Conservation (phyloP, 2,888 invertebrate genomes). For the Clepsis dumicolana region DNA sequence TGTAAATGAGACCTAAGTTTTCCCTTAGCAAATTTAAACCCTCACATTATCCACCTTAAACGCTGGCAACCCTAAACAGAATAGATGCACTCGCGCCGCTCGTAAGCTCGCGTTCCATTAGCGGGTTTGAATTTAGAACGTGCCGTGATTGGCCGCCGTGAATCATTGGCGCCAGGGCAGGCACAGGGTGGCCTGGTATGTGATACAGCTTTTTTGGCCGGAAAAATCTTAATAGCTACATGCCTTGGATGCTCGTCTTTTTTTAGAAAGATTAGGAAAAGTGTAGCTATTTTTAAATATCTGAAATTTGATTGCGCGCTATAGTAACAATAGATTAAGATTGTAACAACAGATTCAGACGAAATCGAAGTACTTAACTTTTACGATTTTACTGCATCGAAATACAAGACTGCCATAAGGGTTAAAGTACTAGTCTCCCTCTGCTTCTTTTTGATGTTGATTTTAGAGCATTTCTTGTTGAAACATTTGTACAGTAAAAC, state of each 20-base stretch:
- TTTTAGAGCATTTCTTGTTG: no score
- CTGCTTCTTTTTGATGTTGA: no score
- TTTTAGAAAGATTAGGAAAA: background rate
- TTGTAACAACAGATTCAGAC: background rate
- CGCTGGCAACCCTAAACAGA: slow-evolving; percentile 60
- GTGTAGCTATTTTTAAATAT: background rate
- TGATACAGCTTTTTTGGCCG: background rate
- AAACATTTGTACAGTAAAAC: no score
- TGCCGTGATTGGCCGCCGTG: slow-evolving; percentile 69
- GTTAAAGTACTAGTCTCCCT: no score
- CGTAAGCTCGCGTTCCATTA: slow-evolving; percentile 79
- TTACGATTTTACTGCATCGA: no score
- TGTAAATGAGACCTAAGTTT: no score
- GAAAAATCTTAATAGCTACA: slow-evolving; percentile 15
- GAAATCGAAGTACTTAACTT: no score
- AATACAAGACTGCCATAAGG: no score
- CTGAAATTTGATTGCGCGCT: background rate
- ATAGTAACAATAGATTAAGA: background rate
- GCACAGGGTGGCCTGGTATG: slow-evolving; percentile 27
- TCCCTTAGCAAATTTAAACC: no score
- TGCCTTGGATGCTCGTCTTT: background rate
- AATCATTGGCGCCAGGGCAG: slow-evolving; percentile 64
- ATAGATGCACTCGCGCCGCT: slow-evolving; percentile 74
- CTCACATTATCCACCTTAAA: no score
- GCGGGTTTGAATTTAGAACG: slow-evolving; percentile 81